Conservation (phyloP, 2,113 vertebrate species). For the Microtus oregoni region DNA sequence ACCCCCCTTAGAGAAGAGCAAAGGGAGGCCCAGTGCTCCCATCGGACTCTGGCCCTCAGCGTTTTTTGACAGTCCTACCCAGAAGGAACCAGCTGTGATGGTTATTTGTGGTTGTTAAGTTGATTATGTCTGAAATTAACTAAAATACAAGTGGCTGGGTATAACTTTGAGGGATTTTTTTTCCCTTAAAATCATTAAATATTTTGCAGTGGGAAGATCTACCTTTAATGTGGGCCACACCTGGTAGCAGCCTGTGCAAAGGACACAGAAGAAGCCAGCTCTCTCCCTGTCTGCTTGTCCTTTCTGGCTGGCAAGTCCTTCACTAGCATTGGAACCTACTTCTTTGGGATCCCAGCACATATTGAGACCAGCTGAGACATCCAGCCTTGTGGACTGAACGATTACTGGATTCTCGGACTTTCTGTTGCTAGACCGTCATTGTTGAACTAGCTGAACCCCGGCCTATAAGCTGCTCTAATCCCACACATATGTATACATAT, state of each 20-base stretch:
- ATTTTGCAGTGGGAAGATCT: background rate
- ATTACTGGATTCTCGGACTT: background rate
- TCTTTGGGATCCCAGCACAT: background rate
- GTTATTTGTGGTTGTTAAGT: background rate
- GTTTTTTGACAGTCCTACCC: fast-evolving
- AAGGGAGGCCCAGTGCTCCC: background rate
- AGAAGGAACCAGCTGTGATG: background rate
- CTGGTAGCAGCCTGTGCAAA: background rate
- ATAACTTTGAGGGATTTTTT: background rate
- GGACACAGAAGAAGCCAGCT: background rate
- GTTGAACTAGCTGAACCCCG: background rate
- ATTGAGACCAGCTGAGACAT: background rate
- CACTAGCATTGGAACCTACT: background rate
- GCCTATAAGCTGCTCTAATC: too few species aligned
- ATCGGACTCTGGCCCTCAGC: background rate
- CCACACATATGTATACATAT: too few species aligned
- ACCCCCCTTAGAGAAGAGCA: background rate
- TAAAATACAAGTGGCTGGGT: background rate
- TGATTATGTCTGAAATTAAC: background rate
- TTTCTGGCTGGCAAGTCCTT: background rate
- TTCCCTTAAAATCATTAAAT: background rate
- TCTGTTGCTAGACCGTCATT: background rate
- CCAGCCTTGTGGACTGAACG: background rate
- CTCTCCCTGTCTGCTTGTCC: background rate
- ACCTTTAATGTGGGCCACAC: background rate